Evolutionary conservation across 1,140 invertebrate genomes (phyloP), one percentile per base, ranked within the genome.

Genomic region (Achatina immaculata): DNA sequence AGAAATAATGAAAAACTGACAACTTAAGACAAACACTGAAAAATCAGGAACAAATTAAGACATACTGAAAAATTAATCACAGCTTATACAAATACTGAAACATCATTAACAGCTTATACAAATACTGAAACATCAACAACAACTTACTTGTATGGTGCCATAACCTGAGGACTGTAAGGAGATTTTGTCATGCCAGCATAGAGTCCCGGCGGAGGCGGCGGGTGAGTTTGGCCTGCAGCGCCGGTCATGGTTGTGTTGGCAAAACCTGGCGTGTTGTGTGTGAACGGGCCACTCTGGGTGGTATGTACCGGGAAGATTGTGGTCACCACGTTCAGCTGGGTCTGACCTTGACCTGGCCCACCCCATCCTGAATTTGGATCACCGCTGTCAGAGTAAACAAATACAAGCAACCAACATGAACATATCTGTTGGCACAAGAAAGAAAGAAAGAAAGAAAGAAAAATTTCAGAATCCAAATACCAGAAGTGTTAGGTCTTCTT

Each of bases 271-370:
- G 90, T 69, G 87, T 87, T 87, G 86, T 90, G 90, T 75, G 83
- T 86, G 83, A 89, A 92, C 78, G 92, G 92, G 81, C 91, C 92
- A 84, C 92, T 92, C 89, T 93, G 93, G 55, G 93, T 93, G 80
- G 93, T 92, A 79, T 93, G 92, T 85, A 93, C 92, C 82, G 93
- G 94, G 93, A 91, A 92, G 24, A 94, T 93, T 31, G 94, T 94
- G 81, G 94, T 94, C 89, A 94, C 94, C 84, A 94, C 94, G 73
- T 93, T 94, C 84, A 94, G 90, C 19, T 75, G 78, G 0, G 82
- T 74, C 62, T 82, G 85, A 38, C 85, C 85, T 68, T 85, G 87
- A 65, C 83, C 81, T n/a, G 87, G 85, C 28, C 85, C 86, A 58
- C 88, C 87, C 71, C 87, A 87, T 72, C 84, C 85, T 79, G 84